Conservation (phyloP, 30 jellyfish, hydroid and myxozoan species). For the Sanderia malayensis region DNA sequence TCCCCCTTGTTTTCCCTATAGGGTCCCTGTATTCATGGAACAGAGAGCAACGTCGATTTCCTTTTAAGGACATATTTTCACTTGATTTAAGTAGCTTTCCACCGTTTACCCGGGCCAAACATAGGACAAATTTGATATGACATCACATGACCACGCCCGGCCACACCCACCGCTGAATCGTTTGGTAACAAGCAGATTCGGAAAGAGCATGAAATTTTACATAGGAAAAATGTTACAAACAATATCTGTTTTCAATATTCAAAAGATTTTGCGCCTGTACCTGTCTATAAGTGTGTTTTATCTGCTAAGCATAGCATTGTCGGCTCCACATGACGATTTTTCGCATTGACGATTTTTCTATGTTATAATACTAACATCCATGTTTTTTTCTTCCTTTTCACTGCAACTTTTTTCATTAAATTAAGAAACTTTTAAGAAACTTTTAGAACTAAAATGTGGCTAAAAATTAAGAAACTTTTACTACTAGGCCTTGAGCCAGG, state of each 20-base stretch:
- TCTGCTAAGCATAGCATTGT: too few species aligned
- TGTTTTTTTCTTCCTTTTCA: too few species aligned
- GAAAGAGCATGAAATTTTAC: conserved; percentile 16
- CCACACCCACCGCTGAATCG: conserved; percentile 20
- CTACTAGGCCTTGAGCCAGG: too few species aligned
- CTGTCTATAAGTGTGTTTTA: conserved; percentile 4
- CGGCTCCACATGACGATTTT: too few species aligned
- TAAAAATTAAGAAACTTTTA: too few species aligned
- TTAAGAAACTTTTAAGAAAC: too few species aligned
- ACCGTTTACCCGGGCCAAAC: conserved; percentile 19
- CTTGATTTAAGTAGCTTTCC: conserved; percentile 6
- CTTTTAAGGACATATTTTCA: conserved; percentile 3
- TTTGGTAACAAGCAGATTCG: conserved; percentile 19
- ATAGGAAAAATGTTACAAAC: conserved; percentile 7
- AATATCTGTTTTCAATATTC: conserved; percentile 14
- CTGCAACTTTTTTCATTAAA: too few species aligned
- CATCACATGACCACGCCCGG: conserved; percentile 21
- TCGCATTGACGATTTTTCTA: too few species aligned
- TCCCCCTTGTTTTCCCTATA: not conserved
- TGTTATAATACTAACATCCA: too few species aligned
- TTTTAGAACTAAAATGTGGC: too few species aligned
- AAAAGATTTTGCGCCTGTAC: conserved; percentile 19
- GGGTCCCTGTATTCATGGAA: not conserved
- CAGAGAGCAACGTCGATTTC: conserved; percentile 12
- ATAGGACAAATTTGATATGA: conserved; percentile 14